Conservation (phyloP, 2,888 invertebrate genomes). For the Sarcophaga subvicina region DNA sequence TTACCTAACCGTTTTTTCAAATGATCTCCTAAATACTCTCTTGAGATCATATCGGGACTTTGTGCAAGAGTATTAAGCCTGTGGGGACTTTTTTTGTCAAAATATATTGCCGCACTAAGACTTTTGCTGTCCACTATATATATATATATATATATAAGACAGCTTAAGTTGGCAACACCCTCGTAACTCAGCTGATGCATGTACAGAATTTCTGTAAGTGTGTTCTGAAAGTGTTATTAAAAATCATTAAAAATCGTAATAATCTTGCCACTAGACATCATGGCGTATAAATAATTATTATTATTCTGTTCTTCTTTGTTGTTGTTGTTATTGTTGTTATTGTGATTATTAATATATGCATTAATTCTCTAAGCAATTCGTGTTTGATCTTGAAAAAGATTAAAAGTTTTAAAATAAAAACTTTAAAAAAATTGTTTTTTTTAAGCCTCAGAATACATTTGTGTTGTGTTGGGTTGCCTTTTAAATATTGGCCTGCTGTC, state of each 20-base stretch:
- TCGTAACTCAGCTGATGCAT: no score
- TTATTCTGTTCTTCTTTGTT: conserved; percentile 2
- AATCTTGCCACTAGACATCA: conserved; percentile 56
- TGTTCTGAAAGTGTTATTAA: conserved; percentile 10
- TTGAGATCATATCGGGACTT: no score
- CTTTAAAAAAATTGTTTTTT: neutral
- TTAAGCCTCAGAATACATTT: no score
- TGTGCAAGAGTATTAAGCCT: no score
- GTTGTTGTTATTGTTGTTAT: no score
- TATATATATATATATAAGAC: no score
- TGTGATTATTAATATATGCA: neutral
- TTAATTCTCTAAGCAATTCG: conserved; percentile 32
- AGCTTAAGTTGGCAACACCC: no score
- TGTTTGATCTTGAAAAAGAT: neutral
- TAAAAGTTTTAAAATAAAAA: neutral
- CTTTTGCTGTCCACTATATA: no score
- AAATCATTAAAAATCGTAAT: neutral
- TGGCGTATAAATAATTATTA: conserved; percentile 66
- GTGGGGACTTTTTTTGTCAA: no score
- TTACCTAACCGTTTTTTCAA: no score
- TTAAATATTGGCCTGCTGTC: neutral
- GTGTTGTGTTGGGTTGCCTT: neutral
- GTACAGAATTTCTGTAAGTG: neutral
- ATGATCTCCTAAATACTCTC: no score
- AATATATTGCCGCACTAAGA: no score